These are phyloP conservation scores for Ennomos fuscantarius DNA, from an alignment of 2,888 invertebrate species.

Conservation along the genomic window DNA sequence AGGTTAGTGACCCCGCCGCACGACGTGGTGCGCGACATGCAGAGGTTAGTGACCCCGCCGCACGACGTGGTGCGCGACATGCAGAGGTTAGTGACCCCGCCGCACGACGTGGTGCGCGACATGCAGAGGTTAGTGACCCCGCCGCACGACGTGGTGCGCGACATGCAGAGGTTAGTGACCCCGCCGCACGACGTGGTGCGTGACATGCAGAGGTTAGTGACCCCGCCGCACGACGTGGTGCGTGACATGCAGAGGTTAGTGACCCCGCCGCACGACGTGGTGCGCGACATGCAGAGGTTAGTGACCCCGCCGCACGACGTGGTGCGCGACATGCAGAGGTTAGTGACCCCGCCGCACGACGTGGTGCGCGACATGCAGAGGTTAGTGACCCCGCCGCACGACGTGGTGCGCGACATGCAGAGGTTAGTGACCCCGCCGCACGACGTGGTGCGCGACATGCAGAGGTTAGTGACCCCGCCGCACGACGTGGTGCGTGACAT, in stretches of 20 bases:
- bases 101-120: too few relatives aligned
- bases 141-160: conserved; percentile 48
- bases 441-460: conserved; percentile 42
- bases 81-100: conserved; percentile 47
- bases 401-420: conserved; percentile 42
- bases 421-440: conserved; percentile 55
- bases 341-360: conserved; percentile 38
- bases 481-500: too few relatives aligned
- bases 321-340: conserved; percentile 41
- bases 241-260: too few relatives aligned
- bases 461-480: conserved; percentile 45
- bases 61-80: conserved; percentile 46
- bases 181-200: conserved; percentile 51
- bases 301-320: conserved; percentile 55
- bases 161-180: conserved; percentile 48
- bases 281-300: conserved; percentile 41
- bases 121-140: too few relatives aligned
- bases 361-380: too few relatives aligned
- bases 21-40: conserved; percentile 42
- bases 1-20: conserved; percentile 57
- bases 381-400: conserved; percentile 55
- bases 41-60: conserved; percentile 52
- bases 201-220: conserved; percentile 42
- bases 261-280: conserved; percentile 53
- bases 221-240: conserved; percentile 42